Conservation (phyloP, 1,140 invertebrate genomes). For the Dendroctonus valens region DNA sequence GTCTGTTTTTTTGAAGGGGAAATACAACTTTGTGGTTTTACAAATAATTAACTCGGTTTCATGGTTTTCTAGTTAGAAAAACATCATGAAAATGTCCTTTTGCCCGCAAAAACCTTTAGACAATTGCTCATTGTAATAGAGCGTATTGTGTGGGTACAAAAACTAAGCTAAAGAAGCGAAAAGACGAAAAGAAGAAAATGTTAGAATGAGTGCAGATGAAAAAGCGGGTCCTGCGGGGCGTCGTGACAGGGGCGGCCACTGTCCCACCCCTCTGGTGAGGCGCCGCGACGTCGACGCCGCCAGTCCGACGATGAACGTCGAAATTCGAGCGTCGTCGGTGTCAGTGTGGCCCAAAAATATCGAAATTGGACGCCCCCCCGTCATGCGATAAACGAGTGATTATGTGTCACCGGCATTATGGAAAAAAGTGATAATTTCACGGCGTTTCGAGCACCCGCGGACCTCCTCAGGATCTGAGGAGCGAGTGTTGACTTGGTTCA, state of each 20-base stretch:
- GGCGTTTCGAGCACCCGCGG: no score
- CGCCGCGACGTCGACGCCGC: conserved; percentile 39
- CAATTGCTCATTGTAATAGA: no score
- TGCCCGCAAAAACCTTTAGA: no score
- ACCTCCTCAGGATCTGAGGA: not conserved
- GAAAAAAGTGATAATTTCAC: no score
- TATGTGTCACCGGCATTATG: conserved; percentile 19
- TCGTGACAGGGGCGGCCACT: conserved; percentile 10
- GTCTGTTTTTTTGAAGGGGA: no score
- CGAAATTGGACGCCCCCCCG: conserved; percentile 22
- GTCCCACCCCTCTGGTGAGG: conserved; percentile 34
- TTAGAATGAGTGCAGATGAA: conserved; percentile 1
- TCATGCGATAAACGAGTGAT: conserved; percentile 11
- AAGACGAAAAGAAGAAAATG: not conserved
- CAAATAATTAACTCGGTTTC: no score
- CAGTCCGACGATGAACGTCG: conserved; percentile 34
- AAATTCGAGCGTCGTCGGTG: conserved; percentile 10
- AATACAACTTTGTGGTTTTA: no score
- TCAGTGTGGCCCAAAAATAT: not conserved
- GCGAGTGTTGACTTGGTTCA: conserved; percentile 11
- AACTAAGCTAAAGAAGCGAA: no score
- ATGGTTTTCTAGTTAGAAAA: no score
- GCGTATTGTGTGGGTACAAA: no score
- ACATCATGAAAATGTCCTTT: no score
- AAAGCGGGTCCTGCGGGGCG: conserved; percentile 6